Evolutionary conservation across 2,888 invertebrate genomes (phyloP).

Genomic region (Halocaridina rubra): DNA sequence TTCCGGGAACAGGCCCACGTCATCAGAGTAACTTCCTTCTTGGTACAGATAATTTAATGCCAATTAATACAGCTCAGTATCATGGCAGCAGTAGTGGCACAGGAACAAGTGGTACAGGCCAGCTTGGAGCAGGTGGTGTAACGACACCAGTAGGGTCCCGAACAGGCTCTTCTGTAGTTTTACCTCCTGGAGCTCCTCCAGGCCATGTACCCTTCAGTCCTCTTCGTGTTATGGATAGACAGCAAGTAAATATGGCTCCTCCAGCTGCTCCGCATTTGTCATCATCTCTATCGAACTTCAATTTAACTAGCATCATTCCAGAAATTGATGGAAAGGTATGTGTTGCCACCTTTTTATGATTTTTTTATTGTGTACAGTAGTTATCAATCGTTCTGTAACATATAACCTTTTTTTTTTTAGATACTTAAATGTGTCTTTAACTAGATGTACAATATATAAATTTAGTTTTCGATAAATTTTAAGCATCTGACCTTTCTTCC

Average conservation of each 20-base stretch:
- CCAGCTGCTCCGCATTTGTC: conserved; percentile 54
- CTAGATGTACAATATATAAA: too few relatives aligned
- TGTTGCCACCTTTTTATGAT: not conserved
- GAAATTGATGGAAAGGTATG: conserved; percentile 63
- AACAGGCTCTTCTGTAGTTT: conserved; percentile 29
- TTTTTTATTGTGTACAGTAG: too few relatives aligned
- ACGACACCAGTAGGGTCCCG: conserved; percentile 21
- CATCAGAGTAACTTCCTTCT: conserved; percentile 59
- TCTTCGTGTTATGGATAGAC: conserved; percentile 57
- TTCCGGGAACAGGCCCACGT: conserved; percentile 35
- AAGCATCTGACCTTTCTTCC: too few relatives aligned
- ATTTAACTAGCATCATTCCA: conserved; percentile 64
- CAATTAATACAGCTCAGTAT: conserved; percentile 52
- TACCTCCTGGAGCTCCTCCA: conserved; percentile 52
- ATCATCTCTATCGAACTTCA: conserved; percentile 59
- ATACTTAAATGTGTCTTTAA: too few relatives aligned
- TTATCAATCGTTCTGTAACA: too few relatives aligned
- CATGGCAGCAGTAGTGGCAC: conserved; percentile 46
- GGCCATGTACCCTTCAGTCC: conserved; percentile 60
- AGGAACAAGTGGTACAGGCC: conserved; percentile 18
- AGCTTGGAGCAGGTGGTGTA: conserved; percentile 34
- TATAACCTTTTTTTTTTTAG: too few relatives aligned
- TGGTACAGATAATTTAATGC: conserved; percentile 52
- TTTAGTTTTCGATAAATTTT: too few relatives aligned
- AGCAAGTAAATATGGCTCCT: conserved; percentile 58